Evolutionary conservation across 1,140 invertebrate genomes (phyloP), one percentile per base, ranked within the genome.

Genomic region (Trigoniulus corallinus): DNA sequence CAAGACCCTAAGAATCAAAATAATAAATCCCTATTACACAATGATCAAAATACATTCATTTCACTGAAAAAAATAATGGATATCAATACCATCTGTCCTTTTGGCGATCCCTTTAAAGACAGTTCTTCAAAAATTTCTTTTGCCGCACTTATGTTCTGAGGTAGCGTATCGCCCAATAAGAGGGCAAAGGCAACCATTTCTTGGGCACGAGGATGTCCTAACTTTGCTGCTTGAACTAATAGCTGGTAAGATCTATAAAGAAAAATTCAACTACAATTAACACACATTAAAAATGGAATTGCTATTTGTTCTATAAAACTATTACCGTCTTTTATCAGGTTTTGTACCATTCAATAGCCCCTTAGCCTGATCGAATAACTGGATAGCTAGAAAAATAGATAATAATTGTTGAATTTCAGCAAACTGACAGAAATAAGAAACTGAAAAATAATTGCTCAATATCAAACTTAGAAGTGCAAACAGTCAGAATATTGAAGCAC

Each of bases 141-240:
- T 1, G 91, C 86, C 56, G 74, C 74, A 24, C 74, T 67, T 50
- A 94, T 74, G 67, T 95, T 78, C 54, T 88, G 79, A 46, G 74
- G 73, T 15, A 76, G 61, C 51, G 72, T 67, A 22, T 73, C 70
- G 1, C 92, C 93, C 57, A 95, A 79, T 1, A 98, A 64, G 52
- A 82, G 74, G 0, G 80, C 82, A 81, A 89, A 92, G 0, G 87
- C 89, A 4, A 94, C 61, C 62, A 82, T 76, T 50, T 87, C 81
- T 61, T 80, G 74, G 0, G 92, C 83, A 56, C 82, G 77, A 3
- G 69, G 67, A 62, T 94, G 85, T 29, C 86, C 87, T 20, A 80
- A 67, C 42, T 79, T 75, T 0, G 87, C 81, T 1, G 91, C 84
- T 54, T 78, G 66, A 25, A 77, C 70, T 4, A 93, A 67, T 39